Percentiles rank a stretch among this genome's conserved stretches.
Conservation (phyloP, 1,140 invertebrate species). For the Drosophila truncata region DNA sequence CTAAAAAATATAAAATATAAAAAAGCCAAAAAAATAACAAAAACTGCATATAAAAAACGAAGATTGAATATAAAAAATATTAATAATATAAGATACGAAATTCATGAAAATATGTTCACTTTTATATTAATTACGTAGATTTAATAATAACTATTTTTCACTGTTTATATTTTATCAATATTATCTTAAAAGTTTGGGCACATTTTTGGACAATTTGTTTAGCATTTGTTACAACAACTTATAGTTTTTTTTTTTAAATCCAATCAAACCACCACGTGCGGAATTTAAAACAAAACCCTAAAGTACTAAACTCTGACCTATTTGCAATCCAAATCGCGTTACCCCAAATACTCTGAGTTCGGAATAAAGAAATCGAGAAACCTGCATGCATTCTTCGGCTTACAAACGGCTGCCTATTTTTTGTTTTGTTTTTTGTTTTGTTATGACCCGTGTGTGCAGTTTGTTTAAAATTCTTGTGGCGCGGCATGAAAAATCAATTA, state of each 20-base stretch:
- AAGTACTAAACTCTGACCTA: not conserved
- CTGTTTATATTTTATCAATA: too few species aligned
- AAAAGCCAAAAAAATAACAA: too few species aligned
- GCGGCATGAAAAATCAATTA: conserved; percentile 78
- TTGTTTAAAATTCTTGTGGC: conserved; percentile 59
- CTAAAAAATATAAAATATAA: not conserved
- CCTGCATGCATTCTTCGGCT: conserved; percentile 30
- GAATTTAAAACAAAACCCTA: not conserved
- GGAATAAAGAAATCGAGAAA: conserved; percentile 22
- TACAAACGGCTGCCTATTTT: not conserved
- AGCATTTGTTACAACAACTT: not conserved
- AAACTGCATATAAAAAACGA: too few species aligned
- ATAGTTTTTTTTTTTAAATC: not conserved
- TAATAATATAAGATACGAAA: too few species aligned
- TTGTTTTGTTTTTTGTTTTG: conserved; percentile 13
- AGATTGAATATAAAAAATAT: too few species aligned
- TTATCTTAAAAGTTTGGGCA: too few species aligned
- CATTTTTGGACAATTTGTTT: not conserved
- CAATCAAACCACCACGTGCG: not conserved
- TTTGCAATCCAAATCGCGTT: conserved; percentile 5
- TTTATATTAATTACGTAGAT: too few species aligned
- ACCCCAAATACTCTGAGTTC: not conserved
- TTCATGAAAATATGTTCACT: too few species aligned
- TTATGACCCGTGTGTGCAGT: conserved; percentile 40
- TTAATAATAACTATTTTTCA: too few species aligned